Conservation (phyloP, 2,888 invertebrate genomes). For the Rhimphoctona megacephalus region DNA sequence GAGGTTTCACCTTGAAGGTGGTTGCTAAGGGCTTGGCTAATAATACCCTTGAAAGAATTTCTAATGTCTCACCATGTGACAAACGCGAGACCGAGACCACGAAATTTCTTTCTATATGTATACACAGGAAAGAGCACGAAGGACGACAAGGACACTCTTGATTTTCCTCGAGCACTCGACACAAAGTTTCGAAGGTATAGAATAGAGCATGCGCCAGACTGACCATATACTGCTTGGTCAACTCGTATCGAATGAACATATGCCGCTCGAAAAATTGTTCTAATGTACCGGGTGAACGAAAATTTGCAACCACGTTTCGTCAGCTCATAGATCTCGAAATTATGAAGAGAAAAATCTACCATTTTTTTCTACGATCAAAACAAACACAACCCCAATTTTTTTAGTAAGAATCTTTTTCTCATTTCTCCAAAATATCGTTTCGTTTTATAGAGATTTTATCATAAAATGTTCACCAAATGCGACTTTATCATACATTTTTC, state of each 20-base stretch:
- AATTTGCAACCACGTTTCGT: neutral
- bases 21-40: constrained; percentile 64
- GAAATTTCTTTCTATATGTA: neutral
- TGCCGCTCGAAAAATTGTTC: constrained; percentile 75
- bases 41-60: constrained; percentile 43
- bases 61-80: constrained; percentile 14
- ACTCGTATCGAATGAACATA: constrained; percentile 72
- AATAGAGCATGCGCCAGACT: constrained; percentile 27
- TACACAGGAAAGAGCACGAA: neutral
- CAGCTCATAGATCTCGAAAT: neutral
- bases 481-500: too few species aligned
- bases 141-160: constrained; percentile 20
- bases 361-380: neutral
- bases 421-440: too few species aligned
- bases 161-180: neutral
- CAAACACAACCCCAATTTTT: too few species aligned
- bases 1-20: constrained; percentile 65
- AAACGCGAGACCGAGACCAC: constrained; percentile 23
- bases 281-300: neutral
- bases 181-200: neutral
- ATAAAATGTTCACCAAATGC: too few species aligned
- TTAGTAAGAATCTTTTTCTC: too few species aligned
- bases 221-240: constrained; percentile 51
- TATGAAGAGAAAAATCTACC: neutral
- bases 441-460: too few species aligned